Evolutionary conservation across 1,140 invertebrate genomes (phyloP).

Genomic region (Anagrus nilaparvatae): DNA sequence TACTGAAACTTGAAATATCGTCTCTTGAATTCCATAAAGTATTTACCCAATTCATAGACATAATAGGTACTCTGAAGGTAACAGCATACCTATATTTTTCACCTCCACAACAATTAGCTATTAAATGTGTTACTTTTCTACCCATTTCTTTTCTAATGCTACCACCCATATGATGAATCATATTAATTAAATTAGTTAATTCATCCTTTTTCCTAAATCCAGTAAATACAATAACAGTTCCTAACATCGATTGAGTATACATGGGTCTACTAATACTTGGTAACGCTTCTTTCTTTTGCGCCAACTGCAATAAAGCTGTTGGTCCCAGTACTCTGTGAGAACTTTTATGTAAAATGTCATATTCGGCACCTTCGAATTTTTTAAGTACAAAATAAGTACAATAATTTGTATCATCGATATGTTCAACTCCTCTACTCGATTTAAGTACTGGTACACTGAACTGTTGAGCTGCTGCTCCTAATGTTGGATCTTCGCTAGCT

Average conservation of each 20-base stretch:
- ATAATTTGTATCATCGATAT: conserved; percentile 45
- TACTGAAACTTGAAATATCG: conserved; percentile 54
- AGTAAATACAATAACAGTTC: conserved; percentile 78
- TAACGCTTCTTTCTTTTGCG: conserved; percentile 56
- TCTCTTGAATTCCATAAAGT: conserved; percentile 71
- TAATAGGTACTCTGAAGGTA: conserved; percentile 78
- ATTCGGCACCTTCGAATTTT: conserved; percentile 57
- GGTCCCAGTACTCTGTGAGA: conserved; percentile 63
- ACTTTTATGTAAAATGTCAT: conserved; percentile 52
- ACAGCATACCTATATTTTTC: conserved; percentile 81
- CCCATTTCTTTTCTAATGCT: conserved; percentile 83
- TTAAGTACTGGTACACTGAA: conserved; percentile 54
- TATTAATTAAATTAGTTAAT: conserved; percentile 68
- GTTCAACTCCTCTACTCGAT: conserved; percentile 51
- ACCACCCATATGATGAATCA: conserved; percentile 90
- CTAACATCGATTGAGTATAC: conserved; percentile 77
- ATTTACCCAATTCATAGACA: conserved; percentile 79
- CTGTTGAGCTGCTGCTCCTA: conserved; percentile 47
- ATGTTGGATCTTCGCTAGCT: conserved; percentile 41
- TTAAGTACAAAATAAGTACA: conserved; percentile 62
- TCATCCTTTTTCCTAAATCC: conserved; percentile 81
- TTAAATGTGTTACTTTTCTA: conserved; percentile 81
- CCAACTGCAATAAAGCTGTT: conserved; percentile 63
- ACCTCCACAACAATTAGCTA: conserved; percentile 75
- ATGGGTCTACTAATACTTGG: conserved; percentile 66